Evolutionary conservation across 2,113 vertebrate genomes (phyloP), one percentile per base, ranked within the genome.

Genomic region (Pollachius pollachius): DNA sequence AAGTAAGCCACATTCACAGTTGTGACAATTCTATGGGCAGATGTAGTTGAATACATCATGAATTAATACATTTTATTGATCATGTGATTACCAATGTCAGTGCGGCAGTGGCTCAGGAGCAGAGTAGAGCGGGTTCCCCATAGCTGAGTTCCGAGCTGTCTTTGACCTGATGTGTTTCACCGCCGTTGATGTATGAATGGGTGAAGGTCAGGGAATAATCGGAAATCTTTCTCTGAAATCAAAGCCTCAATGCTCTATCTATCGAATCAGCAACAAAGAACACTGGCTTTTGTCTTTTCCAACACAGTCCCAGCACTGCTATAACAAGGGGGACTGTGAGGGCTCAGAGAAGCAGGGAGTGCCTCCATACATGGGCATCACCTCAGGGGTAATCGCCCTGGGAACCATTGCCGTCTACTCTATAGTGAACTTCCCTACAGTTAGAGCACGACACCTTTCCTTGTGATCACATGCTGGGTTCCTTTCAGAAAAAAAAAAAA

Each of bases 251-350:
- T 15, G 15, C 15, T 52, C 23, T 23, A 23, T 52, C 15, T 52
- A 52, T 8, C 15, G 52, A 15, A 52, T 52, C 52, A 52, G 8
- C 52, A 52, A 52, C 59, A 11, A 54, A 6, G 21, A 19, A 37
- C 9, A 12, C 21, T 19, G 62, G 21, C 15, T 30, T 66, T 18
- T 70, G 83, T 89, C 64, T 86, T 23, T 23, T 23, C 23, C 23
- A 23, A 23, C 23, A 16, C 87, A 96, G 95, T 91, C 96, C 73
- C 89, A 94, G 76, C 95, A 90, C 89, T 96, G 95, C 78, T 94
- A 94, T n/a, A 90, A 92, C 6, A 88, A 93, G 1, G 93, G 93
- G 52, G 94, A 98, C 72, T 84, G 94, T 0, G 95, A 95, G 56
- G 94, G 94, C 71, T 92, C 94, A 71, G 85, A 69, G 79, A 80